Conservation (phyloP, 2,888 invertebrate species). For the Epiblema foenella region DNA sequence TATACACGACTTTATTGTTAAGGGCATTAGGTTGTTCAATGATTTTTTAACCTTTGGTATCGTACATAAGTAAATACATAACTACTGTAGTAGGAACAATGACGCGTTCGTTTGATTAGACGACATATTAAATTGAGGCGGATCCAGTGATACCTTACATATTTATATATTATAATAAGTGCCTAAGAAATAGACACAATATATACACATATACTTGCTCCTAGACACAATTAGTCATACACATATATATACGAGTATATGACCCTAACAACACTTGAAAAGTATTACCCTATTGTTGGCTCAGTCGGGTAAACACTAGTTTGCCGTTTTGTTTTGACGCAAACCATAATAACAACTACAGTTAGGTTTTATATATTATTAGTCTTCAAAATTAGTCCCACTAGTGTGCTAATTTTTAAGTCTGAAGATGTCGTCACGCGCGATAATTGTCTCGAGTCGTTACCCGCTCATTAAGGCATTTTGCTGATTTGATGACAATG, state of each 20-base stretch:
- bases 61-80: too few relatives aligned
- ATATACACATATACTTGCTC: background rate
- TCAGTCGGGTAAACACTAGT: background rate
- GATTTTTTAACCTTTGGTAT: too few relatives aligned
- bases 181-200: background rate
- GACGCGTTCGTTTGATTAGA: background rate
- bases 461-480: conserved; percentile 37
- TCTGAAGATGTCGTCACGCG: conserved; percentile 35
- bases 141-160: too few relatives aligned
- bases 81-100: background rate
- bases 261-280: background rate
- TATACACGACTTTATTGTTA: too few relatives aligned
- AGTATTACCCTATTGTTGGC: background rate
- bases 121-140: too few relatives aligned
- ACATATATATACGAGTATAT: too few relatives aligned
- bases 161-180: too few relatives aligned
- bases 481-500: conserved; percentile 12
- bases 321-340: background rate
- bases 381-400: conserved; percentile 2
- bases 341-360: conserved; percentile 2
- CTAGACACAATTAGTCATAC: background rate
- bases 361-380: conserved; percentile 10
- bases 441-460: conserved; percentile 40
- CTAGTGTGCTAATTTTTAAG: conserved; percentile 7
- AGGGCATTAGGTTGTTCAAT: too few relatives aligned